Evolutionary conservation across 2,888 invertebrate genomes (phyloP), one percentile per base, ranked within the genome.

Genomic region (Latrodectus hesperus): DNA sequence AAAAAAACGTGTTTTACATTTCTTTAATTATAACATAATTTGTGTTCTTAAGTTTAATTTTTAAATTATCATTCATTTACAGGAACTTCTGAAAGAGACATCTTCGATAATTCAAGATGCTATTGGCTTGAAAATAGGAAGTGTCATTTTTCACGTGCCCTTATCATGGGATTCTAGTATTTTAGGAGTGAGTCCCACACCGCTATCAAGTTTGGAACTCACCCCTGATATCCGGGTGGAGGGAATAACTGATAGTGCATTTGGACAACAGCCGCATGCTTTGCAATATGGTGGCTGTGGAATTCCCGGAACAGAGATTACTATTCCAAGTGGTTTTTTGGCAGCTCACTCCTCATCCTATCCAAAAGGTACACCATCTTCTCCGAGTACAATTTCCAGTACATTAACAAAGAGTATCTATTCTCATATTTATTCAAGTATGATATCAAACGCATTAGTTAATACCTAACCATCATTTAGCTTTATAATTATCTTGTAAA

Each of bases 241-340:
- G 11, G 67, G 71, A 22, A 67, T 55, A 8, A 64, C 64, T 16
- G 80, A 78, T 60, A 78, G 49, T 10, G 75, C 80, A 5, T 86
- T 88, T 26, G 84, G 82, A 16, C 86, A 81, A 10, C 64, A 86
- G 3, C 89, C 90, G 5, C 81, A 87, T 53, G 79, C 90, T 0
- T 26, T 79, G 17, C 90, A 90, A 77, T 88, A 85, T 51, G 89
- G 86, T 14, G 86, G 89, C 16, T 90, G 90, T 74, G 89, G 89
- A 14, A 79, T 89, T 11, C 75, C 73, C 3, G 90, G 85, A n/a
- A 70, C 68, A 51, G 83, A 86, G n/a, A 84, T 90, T 5, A 67
- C 70, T 16, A 16, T 90, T 52, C 81, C 84, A 2, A 55, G 67
- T 14, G 51, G 55, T 9, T 89, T 89, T 64, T 16, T 90, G 26